These are phyloP conservation scores for Dascillus cervinus DNA, from an alignment of 2,888 invertebrate species.

Conservation along the genomic window DNA sequence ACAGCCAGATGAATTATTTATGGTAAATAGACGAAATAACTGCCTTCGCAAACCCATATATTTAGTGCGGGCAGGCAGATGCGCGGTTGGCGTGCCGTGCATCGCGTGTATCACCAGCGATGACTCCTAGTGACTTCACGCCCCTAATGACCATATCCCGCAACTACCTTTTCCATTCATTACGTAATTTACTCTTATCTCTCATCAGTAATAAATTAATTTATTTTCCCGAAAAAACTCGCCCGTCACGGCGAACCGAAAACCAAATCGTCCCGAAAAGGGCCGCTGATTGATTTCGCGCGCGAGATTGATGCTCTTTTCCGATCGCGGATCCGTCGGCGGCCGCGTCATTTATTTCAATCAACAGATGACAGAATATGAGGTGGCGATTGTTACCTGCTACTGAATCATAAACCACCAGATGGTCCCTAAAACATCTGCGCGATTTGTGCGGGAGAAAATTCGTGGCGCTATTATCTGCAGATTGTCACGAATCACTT, in stretches of 20 bases:
- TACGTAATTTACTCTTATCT: no score
- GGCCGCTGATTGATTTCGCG: constrained; percentile 1
- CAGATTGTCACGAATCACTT: constrained; percentile 24
- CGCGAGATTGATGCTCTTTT: constrained; percentile 3
- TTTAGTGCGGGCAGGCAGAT: constrained; percentile 23
- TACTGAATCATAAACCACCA: constrained; percentile 1
- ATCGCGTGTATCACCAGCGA: constrained; percentile 18
- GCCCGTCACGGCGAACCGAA: not conserved
- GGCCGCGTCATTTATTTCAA: constrained; percentile 22
- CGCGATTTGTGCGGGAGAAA: constrained; percentile 4
- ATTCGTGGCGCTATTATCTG: not conserved
- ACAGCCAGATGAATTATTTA: no score
- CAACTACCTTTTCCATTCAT: no score
- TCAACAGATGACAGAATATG: constrained; percentile 17
- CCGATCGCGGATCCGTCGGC: constrained; percentile 9
- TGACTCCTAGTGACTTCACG: constrained; percentile 24
- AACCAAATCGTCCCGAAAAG: no score
- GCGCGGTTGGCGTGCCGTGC: constrained; percentile 21
- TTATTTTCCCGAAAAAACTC: not conserved
- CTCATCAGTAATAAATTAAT: no score
- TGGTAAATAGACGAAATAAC: no score
- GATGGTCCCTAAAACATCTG: constrained; percentile 13
- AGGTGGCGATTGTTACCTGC: not conserved
- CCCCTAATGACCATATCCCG: constrained; percentile 24
- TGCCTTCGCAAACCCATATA: no score